Evolutionary conservation across 30 jellyfish, hydroid and myxozoan genomes (phyloP).

Genomic region (Phacellophora camtschatica): DNA sequence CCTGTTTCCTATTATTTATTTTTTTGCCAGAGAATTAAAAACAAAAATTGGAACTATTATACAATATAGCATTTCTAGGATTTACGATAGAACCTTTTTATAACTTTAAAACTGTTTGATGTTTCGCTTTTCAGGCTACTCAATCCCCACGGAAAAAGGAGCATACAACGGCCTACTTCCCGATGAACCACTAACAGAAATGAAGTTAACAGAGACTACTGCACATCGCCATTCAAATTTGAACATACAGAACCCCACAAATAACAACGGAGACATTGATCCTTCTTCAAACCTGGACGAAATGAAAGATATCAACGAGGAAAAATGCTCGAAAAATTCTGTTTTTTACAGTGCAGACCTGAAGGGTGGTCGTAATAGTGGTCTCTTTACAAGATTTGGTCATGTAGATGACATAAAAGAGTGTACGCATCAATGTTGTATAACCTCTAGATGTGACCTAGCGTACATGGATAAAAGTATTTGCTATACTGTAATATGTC

Average conservation of each 20-base stretch:
- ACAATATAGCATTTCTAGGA: not conserved
- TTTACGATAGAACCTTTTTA: no score
- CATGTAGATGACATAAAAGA: conserved; percentile 80
- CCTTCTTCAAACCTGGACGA: conserved; percentile 27
- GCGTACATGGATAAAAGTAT: conserved; percentile 88
- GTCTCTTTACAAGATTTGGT: conserved; percentile 86
- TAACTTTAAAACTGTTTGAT: not conserved
- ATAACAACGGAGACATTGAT: conserved; percentile 30
- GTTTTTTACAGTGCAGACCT: conserved; percentile 86
- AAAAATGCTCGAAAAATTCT: conserved; percentile 65
- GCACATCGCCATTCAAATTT: conserved; percentile 87
- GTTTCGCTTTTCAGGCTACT: conserved; percentile 37
- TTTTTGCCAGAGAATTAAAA: no score
- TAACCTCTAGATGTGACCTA: conserved; percentile 75
- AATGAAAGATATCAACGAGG: conserved; percentile 25
- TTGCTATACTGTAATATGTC: conserved; percentile 88
- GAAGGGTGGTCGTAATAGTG: conserved; percentile 95
- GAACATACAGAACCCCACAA: not conserved
- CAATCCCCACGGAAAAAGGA: conserved; percentile 96
- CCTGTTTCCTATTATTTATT: no score
- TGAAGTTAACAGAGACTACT: conserved; percentile 46
- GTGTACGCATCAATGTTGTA: conserved; percentile 87
- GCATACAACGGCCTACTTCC: conserved; percentile 86
- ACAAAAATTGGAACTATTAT: no score
- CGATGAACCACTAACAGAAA: conserved; percentile 54